Base-by-base conservation (phyloP, 2,888 invertebrate species). In the Caradrina clavipalpis region DNA sequence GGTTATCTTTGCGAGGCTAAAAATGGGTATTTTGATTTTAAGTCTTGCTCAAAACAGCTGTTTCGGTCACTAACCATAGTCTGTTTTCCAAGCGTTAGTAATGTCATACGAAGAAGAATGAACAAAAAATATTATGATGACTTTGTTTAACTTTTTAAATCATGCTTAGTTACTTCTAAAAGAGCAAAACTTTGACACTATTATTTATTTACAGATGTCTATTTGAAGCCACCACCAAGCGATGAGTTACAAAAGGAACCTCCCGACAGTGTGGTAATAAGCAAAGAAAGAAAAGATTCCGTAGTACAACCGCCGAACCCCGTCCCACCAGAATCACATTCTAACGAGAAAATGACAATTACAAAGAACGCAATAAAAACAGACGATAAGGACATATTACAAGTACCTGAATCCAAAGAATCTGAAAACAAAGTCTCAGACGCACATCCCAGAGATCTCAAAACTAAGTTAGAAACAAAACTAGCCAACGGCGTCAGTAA, bases 261-360 rank as follows among this genome's bases (percentile, higher is more conserved):
- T 7, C 72, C 74, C 11, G 73, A 82, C 21, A 66, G 2, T 45
- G 76, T 86, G 10, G 80, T 82, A 68, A 35, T 83, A 50, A 78
- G 84, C 4, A 88, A 88, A 53, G 87, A 90, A 3, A 82, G 85
- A 13, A 92, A 92, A 81, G 93, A 96, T 78, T 96, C 96, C 0
- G 94, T 92, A 86, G 87, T 94, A 5, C 93, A 96, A 78, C 95
- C 96, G 0, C 95, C 96, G 0, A 96, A 96, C 73, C 95, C 95
- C 0, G 90, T 95, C 0, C 94, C 95, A n/a, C 95, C 96, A 2
- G 94, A 95, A 74, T 89, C 93, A 0, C 90, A 90, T 64, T 91
- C 92, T 1, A 93, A 93, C 64, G 96, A 96, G 77, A 96, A 96
- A 81, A 55, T 60, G 0, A 51, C 69, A 17, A 84, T 93, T 83